Conservation (phyloP, 2,888 invertebrate species). For the Pachycephus smyrnensis region DNA sequence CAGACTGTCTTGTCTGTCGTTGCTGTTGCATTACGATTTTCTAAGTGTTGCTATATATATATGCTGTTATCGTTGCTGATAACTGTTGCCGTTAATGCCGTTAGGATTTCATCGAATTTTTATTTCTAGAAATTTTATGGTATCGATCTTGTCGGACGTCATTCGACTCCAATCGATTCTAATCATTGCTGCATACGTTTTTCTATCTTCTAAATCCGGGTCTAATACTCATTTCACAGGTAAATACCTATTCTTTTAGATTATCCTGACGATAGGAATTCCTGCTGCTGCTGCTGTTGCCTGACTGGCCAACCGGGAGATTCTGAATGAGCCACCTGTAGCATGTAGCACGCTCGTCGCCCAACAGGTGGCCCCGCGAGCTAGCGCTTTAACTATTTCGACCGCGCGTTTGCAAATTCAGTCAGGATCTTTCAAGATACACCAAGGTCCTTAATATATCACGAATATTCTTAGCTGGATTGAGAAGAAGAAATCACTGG, state of each 20-base stretch:
- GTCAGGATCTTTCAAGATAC: background rate
- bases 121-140: too few relatives aligned
- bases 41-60: too few relatives aligned
- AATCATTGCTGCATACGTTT: background rate
- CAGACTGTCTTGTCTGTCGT: background rate
- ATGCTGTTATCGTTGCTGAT: too few relatives aligned
- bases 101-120: too few relatives aligned
- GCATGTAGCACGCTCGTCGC: slow-evolving; percentile 2
- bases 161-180: background rate
- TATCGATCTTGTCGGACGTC: too few relatives aligned
- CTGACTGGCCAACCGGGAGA: background rate
- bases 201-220: too few relatives aligned
- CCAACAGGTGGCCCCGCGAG: slow-evolving; percentile 23
- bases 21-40: background rate
- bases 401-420: slow-evolving; percentile 3
- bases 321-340: slow-evolving; percentile 27
- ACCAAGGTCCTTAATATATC: background rate
- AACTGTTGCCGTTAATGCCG: too few relatives aligned
- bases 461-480: background rate
- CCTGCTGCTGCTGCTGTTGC: background rate
- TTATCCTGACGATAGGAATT: too few relatives aligned
- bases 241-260: too few relatives aligned
- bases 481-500: background rate
- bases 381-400: background rate
- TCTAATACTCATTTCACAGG: too few relatives aligned